Evolutionary conservation across 2,113 vertebrate species (phyloP).

Genomic region (Geococcyx californianus): DNA sequence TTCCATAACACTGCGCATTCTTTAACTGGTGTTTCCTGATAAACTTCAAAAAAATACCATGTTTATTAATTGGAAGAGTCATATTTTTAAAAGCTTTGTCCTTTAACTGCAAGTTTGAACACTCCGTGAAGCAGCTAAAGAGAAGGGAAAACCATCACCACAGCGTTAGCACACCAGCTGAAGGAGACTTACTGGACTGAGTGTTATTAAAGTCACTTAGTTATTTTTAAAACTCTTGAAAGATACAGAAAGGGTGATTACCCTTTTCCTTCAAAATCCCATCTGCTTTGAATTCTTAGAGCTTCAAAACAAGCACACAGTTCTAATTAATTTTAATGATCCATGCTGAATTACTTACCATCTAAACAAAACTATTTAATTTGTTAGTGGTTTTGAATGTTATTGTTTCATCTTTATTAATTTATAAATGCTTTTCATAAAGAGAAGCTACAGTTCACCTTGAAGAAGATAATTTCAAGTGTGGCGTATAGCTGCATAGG

Average conservation of each 20-base stretch:
- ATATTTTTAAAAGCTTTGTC: neutral
- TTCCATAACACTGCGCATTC: neutral
- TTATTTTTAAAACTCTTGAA: conserved; percentile 34
- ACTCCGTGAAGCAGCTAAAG: neutral
- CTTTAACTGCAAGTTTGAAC: neutral
- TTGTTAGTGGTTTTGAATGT: neutral
- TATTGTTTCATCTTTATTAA: conserved; percentile 8
- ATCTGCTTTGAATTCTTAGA: conserved; percentile 55
- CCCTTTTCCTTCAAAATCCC: conserved; percentile 21
- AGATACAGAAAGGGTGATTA: conserved; percentile 8
- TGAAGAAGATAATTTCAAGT: neutral
- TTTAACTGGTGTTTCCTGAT: neutral
- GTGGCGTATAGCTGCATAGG: neutral
- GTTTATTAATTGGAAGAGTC: neutral
- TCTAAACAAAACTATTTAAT: conserved; percentile 5
- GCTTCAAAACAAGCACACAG: conserved; percentile 18
- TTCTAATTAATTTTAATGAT: conserved; percentile 62
- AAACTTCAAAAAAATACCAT: neutral
- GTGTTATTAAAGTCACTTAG: neutral
- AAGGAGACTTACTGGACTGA: neutral
- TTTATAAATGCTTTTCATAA: conserved; percentile 4
- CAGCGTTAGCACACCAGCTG: neutral
- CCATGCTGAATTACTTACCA: conserved; percentile 20
- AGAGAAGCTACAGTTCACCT: conserved; percentile 12
- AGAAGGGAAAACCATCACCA: neutral